A percentile compares a stretch with the other conserved stretches of the same genome.
Conservation (phyloP, 2,888 invertebrate species). For the Drosophila dives region DNA sequence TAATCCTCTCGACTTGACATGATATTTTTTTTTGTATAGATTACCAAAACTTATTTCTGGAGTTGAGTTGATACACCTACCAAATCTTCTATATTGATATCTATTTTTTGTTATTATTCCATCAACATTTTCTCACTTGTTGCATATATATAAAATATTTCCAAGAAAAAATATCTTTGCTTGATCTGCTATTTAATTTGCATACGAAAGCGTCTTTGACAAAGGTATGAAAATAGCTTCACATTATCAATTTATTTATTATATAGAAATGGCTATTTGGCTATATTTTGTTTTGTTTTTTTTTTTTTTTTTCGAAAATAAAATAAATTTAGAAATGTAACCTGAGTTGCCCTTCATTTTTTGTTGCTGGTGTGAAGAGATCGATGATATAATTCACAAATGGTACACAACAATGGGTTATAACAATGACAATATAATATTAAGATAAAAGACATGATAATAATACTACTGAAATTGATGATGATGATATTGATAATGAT, state of each 20-base stretch:
- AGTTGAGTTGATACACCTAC: not conserved
- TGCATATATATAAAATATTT: not conserved
- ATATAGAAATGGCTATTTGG: not conserved
- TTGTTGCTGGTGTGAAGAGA: conserved; percentile 1
- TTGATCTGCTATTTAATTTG: conserved; percentile 16
- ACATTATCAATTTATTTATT: conserved; percentile 2
- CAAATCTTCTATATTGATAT: not conserved
- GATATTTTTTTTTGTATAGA: not conserved
- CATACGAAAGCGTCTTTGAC: conserved; percentile 22
- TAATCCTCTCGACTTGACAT: not conserved
- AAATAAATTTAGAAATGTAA: conserved; percentile 50
- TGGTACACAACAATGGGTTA: conserved; percentile 27
- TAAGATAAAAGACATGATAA: conserved; percentile 3
- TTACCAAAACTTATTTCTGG: not conserved
- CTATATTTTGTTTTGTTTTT: not conserved
- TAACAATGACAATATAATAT: conserved; percentile 8
- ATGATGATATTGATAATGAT: conserved; percentile 35
- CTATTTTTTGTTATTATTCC: not conserved
- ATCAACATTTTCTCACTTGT: conserved; percentile 6
- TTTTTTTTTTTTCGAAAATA: conserved; percentile 16
- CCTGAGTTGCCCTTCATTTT: conserved; percentile 47
- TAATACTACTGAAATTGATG: not conserved
- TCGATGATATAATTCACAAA: conserved; percentile 59
- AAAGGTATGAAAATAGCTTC: conserved; percentile 34
- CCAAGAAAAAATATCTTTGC: conserved; percentile 2